These are phyloP conservation scores for Leptinotarsa tumamoca DNA, from an alignment of 2,888 invertebrate species.

Conservation along the genomic window DNA sequence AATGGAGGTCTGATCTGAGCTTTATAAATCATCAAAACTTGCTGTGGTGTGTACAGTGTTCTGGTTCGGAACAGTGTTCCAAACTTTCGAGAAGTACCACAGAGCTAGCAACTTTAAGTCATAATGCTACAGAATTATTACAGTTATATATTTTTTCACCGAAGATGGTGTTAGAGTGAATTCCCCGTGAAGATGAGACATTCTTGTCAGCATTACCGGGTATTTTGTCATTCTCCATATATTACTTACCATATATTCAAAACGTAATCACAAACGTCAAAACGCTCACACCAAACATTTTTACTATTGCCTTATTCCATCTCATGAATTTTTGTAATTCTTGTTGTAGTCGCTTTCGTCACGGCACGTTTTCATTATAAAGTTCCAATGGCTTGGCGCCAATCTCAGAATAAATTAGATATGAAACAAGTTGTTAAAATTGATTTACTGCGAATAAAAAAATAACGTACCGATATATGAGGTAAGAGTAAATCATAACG, in stretches of 20 bases:
- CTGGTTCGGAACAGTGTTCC: no score
- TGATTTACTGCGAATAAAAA: slow-evolving; percentile 17
- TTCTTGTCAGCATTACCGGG: no score
- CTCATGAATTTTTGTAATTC: neutral
- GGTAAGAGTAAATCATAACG: slow-evolving; percentile 17
- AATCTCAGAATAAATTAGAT: slow-evolving; percentile 24
- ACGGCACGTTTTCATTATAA: neutral
- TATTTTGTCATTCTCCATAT: neutral
- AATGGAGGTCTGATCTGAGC: no score
- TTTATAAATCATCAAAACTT: no score
- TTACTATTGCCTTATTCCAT: neutral
- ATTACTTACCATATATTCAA: neutral
- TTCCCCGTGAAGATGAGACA: no score
- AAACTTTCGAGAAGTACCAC: no score
- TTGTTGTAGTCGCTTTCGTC: neutral
- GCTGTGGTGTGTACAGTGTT: no score
- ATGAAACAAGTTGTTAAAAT: slow-evolving; percentile 20
- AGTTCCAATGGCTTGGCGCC: slow-evolving; percentile 19
- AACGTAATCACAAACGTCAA: neutral
- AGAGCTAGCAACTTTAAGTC: no score
- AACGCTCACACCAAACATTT: neutral
- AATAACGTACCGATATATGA: slow-evolving; percentile 20
- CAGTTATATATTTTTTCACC: no score
- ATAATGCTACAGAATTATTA: no score
- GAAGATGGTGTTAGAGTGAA: no score